A percentile compares a stretch with the other conserved stretches of the same genome.
These are phyloP conservation scores for Alouatta palliata DNA, from an alignment of 2,113 vertebrate species.

Conservation along the genomic window DNA sequence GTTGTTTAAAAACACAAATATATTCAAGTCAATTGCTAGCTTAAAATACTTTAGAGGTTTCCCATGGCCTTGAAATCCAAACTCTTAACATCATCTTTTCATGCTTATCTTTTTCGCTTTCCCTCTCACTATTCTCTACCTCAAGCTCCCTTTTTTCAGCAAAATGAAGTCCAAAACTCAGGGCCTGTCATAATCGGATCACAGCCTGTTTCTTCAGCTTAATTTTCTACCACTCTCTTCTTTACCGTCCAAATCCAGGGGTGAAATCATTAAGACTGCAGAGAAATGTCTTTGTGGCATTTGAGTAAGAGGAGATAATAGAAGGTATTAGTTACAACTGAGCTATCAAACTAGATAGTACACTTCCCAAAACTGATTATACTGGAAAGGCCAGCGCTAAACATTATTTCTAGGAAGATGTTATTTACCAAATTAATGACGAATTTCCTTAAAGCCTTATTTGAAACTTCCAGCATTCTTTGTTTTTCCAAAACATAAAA, in stretches of 20 bases:
- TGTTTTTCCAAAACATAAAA: constrained; percentile 21
- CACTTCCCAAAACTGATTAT: constrained; percentile 2
- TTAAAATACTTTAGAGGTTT: background rate
- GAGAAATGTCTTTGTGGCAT: background rate
- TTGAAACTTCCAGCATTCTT: constrained; percentile 7
- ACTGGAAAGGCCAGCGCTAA: background rate
- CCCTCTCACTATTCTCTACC: background rate
- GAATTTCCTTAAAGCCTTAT: constrained; percentile 19
- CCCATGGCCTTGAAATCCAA: background rate
- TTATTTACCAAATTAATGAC: constrained; percentile 32
- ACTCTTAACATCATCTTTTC: background rate
- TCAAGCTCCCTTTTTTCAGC: background rate
- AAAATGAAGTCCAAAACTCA: background rate
- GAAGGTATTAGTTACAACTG: background rate
- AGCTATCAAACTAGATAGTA: constrained; percentile 21
- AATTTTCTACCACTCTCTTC: background rate
- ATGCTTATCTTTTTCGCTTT: background rate
- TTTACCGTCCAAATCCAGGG: background rate
- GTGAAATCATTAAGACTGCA: background rate
- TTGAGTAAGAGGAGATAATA: constrained; percentile 13
- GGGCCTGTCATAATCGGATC: background rate
- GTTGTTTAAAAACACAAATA: background rate
- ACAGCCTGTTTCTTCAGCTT: background rate
- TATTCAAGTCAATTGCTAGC: background rate
- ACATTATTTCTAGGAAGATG: background rate